These are phyloP conservation scores for Leptopilina boulardi DNA, from an alignment of 1,140 invertebrate genomes.

Conservation along the genomic window DNA sequence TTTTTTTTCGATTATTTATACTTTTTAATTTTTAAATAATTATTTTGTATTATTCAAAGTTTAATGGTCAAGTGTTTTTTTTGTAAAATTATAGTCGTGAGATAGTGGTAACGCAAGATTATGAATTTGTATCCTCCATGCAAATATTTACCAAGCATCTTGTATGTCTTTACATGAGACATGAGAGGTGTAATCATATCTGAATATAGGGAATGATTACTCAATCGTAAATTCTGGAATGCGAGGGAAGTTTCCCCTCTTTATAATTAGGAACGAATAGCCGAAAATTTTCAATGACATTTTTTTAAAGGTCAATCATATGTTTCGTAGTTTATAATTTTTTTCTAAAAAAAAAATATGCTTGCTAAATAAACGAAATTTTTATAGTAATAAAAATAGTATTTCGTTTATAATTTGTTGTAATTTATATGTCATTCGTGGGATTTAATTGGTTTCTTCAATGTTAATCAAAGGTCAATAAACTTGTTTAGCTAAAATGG, in stretches of 20 bases:
- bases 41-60: too few species aligned
- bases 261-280: neutral
- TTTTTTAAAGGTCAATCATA: neutral
- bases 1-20: too few species aligned
- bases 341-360: too few species aligned
- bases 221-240: constrained; percentile 23
- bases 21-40: too few species aligned
- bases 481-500: neutral
- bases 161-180: neutral
- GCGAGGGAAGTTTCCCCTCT: neutral
- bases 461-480: constrained; percentile 19
- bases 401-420: neutral
- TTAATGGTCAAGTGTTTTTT: neutral
- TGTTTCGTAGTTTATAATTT: neutral
- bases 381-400: neutral
- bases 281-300: neutral
- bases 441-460: neutral
- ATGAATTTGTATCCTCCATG: neutral
- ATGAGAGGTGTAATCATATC: constrained; percentile 15
- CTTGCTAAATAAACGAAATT: too few species aligned
- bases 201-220: neutral
- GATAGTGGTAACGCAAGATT: neutral
- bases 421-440: neutral
- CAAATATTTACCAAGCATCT: neutral
- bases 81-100: neutral